A percentile compares a stretch with the other conserved stretches of the same genome.
Evolutionary conservation across 2,113 vertebrate species (phyloP).

Genomic region (Zeus faber): DNA sequence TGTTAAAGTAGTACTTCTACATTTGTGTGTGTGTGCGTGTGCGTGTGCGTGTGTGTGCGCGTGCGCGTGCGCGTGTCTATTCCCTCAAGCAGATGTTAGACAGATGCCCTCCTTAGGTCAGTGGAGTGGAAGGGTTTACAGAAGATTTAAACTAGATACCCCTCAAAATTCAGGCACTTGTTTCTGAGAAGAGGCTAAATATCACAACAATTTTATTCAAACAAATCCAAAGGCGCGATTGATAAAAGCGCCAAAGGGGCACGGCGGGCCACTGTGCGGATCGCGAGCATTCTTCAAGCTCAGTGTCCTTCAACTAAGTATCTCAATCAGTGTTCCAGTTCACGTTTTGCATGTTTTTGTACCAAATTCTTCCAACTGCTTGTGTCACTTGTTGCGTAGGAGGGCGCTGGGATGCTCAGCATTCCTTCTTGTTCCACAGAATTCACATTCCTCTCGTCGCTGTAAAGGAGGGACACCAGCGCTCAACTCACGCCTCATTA

Average conservation of each 20-base stretch:
- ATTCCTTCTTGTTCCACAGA: constrained; percentile 50
- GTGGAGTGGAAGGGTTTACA: constrained; percentile 13
- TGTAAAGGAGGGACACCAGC: constrained; percentile 48
- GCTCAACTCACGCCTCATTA: constrained; percentile 56
- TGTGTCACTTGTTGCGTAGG: too few relatives aligned
- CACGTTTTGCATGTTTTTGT: too few relatives aligned
- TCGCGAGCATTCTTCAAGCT: too few relatives aligned
- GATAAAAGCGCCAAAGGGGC: too few relatives aligned
- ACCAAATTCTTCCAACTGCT: too few relatives aligned
- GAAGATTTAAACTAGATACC: constrained; percentile 45
- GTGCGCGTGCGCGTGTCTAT: too few relatives aligned
- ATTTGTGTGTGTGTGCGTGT: constrained; percentile 9
- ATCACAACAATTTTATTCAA: too few relatives aligned
- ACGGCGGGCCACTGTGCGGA: too few relatives aligned
- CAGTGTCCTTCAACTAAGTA: too few relatives aligned
- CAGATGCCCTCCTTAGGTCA: constrained; percentile 52
- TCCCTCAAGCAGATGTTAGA: constrained; percentile 45
- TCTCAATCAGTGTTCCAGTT: too few relatives aligned
- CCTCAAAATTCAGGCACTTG: constrained; percentile 26
- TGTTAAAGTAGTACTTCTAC: not conserved
- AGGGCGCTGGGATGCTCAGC: constrained; percentile 44
- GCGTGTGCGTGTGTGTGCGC: constrained; percentile 1
- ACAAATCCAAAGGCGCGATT: too few relatives aligned
- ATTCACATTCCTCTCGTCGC: constrained; percentile 58
- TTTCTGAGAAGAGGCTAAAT: too few relatives aligned